phyloP scores from a whole-genome alignment of 2,888 invertebrate genomes.

The Crioceris asparagi region DNA sequence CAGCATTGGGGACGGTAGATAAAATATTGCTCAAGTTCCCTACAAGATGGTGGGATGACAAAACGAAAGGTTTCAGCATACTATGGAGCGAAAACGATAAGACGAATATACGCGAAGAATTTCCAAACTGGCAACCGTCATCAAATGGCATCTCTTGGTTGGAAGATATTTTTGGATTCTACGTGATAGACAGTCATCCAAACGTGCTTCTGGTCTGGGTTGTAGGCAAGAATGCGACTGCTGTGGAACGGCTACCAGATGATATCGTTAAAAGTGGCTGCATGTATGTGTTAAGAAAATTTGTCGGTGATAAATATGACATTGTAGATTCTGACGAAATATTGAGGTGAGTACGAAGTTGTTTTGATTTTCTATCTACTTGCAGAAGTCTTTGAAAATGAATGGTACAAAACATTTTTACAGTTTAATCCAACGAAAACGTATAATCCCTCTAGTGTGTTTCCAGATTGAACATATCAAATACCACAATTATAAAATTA shows the following conservation, averaged over 20 bases:
- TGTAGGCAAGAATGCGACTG: slow-evolving; percentile 49
- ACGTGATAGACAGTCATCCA: slow-evolving; percentile 51
- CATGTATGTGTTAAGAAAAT: slow-evolving; percentile 42
- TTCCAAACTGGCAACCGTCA: slow-evolving; percentile 24
- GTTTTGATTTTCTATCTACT: background rate
- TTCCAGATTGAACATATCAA: no score
- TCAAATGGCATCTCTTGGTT: slow-evolving; percentile 43
- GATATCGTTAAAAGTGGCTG: slow-evolving; percentile 44
- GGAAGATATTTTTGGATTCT: slow-evolving; percentile 56
- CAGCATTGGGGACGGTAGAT: slow-evolving; percentile 54
- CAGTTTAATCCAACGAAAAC: no score
- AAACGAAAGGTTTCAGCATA: slow-evolving; percentile 44
- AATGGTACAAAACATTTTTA: no score
- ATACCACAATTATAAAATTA: no score
- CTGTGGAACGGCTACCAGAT: slow-evolving; percentile 50
- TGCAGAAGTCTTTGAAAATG: no score
- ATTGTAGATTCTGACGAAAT: slow-evolving; percentile 40
- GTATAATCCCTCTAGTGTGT: no score
- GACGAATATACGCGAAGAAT: slow-evolving; percentile 25
- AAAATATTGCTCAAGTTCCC: slow-evolving; percentile 58
- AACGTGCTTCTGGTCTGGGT: slow-evolving; percentile 60
- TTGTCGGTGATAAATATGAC: slow-evolving; percentile 40
- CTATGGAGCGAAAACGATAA: slow-evolving; percentile 47
- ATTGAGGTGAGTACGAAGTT: slow-evolving; percentile 29
- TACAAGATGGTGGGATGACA: slow-evolving; percentile 51